Conservation (phyloP, 35 echinoderm and acorn worm genomes). For the Strongylocentrotus purpuratus region DNA sequence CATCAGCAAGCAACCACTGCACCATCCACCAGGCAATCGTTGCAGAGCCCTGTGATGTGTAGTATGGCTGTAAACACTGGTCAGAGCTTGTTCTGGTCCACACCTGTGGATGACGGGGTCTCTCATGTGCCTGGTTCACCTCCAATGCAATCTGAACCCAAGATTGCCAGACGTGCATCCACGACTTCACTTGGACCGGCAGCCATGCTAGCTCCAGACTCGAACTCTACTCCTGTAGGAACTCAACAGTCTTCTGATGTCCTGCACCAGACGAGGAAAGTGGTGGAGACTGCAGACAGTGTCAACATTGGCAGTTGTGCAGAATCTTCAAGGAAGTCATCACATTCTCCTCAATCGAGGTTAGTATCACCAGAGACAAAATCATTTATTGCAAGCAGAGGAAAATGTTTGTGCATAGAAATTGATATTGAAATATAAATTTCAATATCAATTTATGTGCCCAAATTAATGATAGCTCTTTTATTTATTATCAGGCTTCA, state of each 20-base stretch:
- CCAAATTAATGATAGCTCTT: too few species aligned
- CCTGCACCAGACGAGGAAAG: constrained; percentile 31
- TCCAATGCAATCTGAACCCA: background rate
- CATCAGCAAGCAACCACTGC: background rate
- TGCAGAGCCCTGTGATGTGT: constrained; percentile 19
- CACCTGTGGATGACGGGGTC: background rate
- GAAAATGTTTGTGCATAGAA: too few species aligned
- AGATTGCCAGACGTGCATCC: background rate
- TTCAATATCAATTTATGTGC: too few species aligned
- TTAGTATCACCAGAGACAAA: background rate
- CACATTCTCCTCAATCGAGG: constrained; percentile 39
- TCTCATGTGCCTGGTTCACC: background rate
- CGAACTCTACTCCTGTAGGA: background rate
- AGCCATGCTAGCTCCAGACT: background rate
- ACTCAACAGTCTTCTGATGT: background rate
- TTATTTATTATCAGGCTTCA: too few species aligned
- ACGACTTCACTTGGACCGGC: background rate
- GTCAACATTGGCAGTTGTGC: constrained; percentile 40
- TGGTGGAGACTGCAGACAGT: constrained; percentile 27
- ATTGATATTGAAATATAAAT: too few species aligned
- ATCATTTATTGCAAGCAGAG: too few species aligned
- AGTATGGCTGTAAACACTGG: constrained; percentile 84
- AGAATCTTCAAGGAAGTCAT: background rate
- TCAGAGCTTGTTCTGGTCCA: constrained; percentile 75
- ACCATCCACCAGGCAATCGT: background rate